Evolutionary conservation across 2,113 vertebrate genomes (phyloP), one percentile per base, ranked within the genome.

Genomic region (Phyllopteryx taeniolatus): DNA sequence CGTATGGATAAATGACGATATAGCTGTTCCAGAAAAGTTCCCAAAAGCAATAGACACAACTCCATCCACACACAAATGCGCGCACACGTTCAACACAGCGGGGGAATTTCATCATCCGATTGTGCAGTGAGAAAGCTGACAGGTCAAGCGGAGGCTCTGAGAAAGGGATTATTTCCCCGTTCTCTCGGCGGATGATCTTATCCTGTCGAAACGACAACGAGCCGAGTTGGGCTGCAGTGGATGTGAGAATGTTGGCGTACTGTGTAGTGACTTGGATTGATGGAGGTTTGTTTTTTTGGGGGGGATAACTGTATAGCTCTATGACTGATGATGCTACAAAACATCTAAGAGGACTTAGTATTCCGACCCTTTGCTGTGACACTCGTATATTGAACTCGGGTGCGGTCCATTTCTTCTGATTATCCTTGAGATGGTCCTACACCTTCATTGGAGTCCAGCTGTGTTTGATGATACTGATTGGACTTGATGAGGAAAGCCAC

Each of bases 161-260:
- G 79, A 87, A 84, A 73, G 14, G 20, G 79, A 79, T 86, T 86
- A 79, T 87, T 89, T 83, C 84, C 66, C 76, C 76, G 67, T 68
- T 75, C 74, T 82, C 82, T 81, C 82, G 76, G 79, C 77, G 71
- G 79, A 86, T 84, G 82, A 86, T 81, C 79, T 82, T 85, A 84
- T 84, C 77, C 85, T 72, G 68, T 74, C 66, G 77, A 82, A 78
- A 81, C 78, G 78, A 81, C 74, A 78, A 70, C 68, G 72, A 79
- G 76, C 85, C 80, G 84, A 81, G 33, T 31, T 3, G 27, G 35
- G 27, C 56, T 43, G 59, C 63, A 60, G 42, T 47, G 43, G 66
- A 4, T 85, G 82, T 77, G 78, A 80, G 83, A 76, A 75, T 14
- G 31, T 31, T 3, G 27, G 42, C 33, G 56, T 47, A 27, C 68